Evolutionary conservation across 1,140 invertebrate species (phyloP).

Genomic region (Neodiprion lecontei): DNA sequence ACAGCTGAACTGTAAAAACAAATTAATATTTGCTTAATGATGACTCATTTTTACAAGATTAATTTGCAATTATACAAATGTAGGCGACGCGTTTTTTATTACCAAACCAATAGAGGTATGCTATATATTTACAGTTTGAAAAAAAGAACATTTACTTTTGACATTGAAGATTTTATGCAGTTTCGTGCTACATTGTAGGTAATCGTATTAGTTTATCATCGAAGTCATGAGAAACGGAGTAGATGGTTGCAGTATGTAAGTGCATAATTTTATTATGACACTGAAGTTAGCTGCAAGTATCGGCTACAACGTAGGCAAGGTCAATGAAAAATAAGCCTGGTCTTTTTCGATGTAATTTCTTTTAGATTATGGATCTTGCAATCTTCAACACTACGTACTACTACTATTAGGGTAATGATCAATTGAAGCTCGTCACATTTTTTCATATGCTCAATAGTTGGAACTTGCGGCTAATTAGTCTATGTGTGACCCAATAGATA

Average conservation of each 20-base stretch:
- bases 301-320: no score
- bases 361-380: background rate
- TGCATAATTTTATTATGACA: no score
- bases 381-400: background rate
- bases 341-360: no score
- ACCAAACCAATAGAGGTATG: constrained; percentile 29
- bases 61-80: constrained; percentile 1
- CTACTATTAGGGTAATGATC: background rate
- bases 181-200: background rate
- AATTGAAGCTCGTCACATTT: background rate
- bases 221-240: background rate
- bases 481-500: no score
- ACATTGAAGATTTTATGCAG: background rate
- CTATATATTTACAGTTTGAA: background rate
- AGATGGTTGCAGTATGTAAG: no score
- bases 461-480: no score
- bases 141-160: background rate
- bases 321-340: no score
- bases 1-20: constrained; percentile 76
- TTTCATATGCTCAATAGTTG: background rate
- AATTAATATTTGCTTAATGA: constrained; percentile 24
- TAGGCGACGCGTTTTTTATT: constrained; percentile 18
- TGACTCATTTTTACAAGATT: constrained; percentile 20
- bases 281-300: no score
- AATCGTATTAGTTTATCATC: background rate